Percentiles rank a stretch among this genome's conserved stretches.
Conservation (phyloP, 1,140 invertebrate genomes). For the Drosophila busckii region DNA sequence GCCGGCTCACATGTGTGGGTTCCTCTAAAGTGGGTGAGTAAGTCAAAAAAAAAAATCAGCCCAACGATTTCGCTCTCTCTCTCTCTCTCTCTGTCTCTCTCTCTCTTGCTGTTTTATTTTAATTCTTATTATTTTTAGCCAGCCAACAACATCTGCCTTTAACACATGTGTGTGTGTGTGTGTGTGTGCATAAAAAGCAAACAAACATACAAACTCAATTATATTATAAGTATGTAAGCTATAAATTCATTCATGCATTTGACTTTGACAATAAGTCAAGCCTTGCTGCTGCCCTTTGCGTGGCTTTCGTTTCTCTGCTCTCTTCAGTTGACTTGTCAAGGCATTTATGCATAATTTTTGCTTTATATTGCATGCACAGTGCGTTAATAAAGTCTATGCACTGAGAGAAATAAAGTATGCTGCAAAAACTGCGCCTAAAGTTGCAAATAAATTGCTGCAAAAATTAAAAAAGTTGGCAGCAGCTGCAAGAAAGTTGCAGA, state of each 20-base stretch:
- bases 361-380: background rate
- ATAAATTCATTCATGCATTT: constrained; percentile 56
- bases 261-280: constrained; percentile 53
- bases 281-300: background rate
- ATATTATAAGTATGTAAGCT: constrained; percentile 17
- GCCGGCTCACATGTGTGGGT: constrained; percentile 62
- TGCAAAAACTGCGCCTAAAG: too few relatives aligned
- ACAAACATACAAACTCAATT: constrained; percentile 4
- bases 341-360: constrained; percentile 47
- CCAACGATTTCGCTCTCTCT: too few relatives aligned
- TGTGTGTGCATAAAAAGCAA: too few relatives aligned
- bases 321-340: too few relatives aligned
- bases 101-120: too few relatives aligned
- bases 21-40: constrained; percentile 72
- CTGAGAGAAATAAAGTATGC: too few relatives aligned
- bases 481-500: too few relatives aligned
- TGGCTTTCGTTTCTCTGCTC: constrained; percentile 5
- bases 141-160: constrained; percentile 23
- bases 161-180: constrained; percentile 3
- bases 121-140: constrained; percentile 10
- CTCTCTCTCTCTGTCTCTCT: too few relatives aligned
- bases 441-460: too few relatives aligned
- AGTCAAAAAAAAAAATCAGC: constrained; percentile 15
- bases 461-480: too few relatives aligned
- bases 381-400: too few relatives aligned